Percentiles rank a stretch among this genome's conserved stretches.
Conservation (phyloP, 2,888 invertebrate species). For the Hypselothyrea guttata region DNA sequence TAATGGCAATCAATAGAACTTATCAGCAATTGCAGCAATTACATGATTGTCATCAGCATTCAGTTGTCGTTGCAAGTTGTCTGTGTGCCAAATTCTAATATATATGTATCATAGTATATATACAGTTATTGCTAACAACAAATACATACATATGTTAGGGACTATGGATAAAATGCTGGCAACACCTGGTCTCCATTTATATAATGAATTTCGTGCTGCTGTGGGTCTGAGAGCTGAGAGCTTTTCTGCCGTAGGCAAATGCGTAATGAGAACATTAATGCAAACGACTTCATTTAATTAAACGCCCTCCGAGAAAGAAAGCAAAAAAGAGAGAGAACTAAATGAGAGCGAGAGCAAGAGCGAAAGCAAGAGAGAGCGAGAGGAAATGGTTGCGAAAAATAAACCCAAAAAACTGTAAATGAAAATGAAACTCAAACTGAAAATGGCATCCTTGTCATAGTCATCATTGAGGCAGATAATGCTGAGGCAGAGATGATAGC, state of each 20-base stretch:
- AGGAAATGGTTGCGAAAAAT: conserved; percentile 2
- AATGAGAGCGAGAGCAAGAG: not conserved
- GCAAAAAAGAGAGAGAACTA: not conserved
- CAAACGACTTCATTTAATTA: conserved; percentile 77
- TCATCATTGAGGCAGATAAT: conserved; percentile 50
- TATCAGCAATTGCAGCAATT: conserved; percentile 31
- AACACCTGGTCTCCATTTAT: conserved; percentile 65
- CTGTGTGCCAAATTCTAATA: conserved; percentile 12
- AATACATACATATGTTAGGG: conserved; percentile 39
- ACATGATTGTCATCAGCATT: conserved; percentile 49
- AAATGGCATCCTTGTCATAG: conserved; percentile 43
- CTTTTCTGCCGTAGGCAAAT: conserved; percentile 60
- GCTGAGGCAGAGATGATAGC: conserved; percentile 23
- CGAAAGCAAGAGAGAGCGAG: not conserved
- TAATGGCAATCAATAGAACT: conserved; percentile 17
- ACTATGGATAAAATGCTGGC: conserved; percentile 26
- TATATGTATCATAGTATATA: conserved; percentile 1
- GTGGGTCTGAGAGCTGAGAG: conserved; percentile 18
- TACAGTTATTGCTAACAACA: not conserved
- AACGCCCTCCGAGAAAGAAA: conserved; percentile 44
- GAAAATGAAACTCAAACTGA: conserved; percentile 35
- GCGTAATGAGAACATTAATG: conserved; percentile 74
- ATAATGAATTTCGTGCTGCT: conserved; percentile 65
- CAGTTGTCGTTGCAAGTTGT: conserved; percentile 19
- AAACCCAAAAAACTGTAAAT: conserved; percentile 24